phyloP scores from a whole-genome alignment of 2,888 invertebrate species.

The Chaitophorus viminalis region DNA sequence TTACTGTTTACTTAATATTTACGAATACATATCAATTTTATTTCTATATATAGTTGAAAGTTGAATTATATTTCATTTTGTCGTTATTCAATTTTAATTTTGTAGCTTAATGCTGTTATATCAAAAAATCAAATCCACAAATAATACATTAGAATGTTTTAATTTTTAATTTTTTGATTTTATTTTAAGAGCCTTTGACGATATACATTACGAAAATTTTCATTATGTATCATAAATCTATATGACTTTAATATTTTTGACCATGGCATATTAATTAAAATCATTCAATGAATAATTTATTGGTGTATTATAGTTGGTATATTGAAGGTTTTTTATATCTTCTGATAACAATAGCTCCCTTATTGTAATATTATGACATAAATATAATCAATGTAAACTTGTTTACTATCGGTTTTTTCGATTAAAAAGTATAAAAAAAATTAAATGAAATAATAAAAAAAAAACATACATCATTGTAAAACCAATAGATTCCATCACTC shows the following conservation, averaged over 20 bases:
- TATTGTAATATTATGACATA: neutral
- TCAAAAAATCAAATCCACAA: neutral
- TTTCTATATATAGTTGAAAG: no score
- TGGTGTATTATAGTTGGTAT: no score
- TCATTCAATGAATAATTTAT: neutral
- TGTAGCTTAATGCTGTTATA: neutral
- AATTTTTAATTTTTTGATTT: neutral
- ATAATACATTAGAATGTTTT: neutral
- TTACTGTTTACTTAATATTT: no score
- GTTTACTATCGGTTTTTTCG: neutral
- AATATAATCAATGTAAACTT: neutral
- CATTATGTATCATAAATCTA: neutral
- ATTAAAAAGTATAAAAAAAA: neutral
- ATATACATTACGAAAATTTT: no score
- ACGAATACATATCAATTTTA: no score
- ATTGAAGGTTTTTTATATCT: neutral
- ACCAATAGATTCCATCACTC: no score
- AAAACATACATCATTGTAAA: no score
- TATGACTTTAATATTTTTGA: neutral
- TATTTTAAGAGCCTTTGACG: no score
- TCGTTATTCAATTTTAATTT: neutral
- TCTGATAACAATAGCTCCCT: neutral
- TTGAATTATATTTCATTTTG: neutral
- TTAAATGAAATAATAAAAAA: no score
- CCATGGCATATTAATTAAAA: neutral